A percentile compares a stretch with the other conserved stretches of the same genome.
Evolutionary conservation across 2,797 vertebrate species (phyloP).

Genomic region (Artibeus jamaicensis): DNA sequence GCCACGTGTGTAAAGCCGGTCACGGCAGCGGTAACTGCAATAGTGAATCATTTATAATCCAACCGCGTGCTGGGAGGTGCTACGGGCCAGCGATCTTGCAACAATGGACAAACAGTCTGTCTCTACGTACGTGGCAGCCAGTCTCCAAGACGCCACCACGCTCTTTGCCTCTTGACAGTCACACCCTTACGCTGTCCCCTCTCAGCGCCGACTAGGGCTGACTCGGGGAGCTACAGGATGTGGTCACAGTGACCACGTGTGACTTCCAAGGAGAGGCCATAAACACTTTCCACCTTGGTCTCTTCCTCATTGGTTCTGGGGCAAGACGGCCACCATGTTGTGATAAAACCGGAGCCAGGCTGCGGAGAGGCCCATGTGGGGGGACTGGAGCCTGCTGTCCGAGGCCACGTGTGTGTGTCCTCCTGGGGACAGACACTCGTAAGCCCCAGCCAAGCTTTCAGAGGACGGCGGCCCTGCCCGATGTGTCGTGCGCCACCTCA

Average conservation of each 20-base stretch:
- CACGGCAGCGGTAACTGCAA: accelerated
- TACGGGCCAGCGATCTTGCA: not conserved
- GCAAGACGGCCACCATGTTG: not conserved
- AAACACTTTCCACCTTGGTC: not conserved
- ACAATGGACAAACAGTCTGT: accelerated
- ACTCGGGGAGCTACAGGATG: not conserved
- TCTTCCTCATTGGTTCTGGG: not conserved
- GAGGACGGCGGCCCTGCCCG: not conserved
- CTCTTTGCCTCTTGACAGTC: not conserved
- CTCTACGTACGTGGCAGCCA: not conserved
- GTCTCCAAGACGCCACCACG: not conserved
- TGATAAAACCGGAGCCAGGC: not conserved
- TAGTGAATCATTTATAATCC: not conserved
- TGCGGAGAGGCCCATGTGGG: accelerated
- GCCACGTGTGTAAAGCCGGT: accelerated
- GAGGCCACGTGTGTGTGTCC: accelerated
- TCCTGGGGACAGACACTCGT: not conserved
- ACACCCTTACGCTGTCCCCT: not conserved
- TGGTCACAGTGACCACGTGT: not conserved
- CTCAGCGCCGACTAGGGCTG: not conserved
- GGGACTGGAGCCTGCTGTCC: not conserved
- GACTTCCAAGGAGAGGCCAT: not conserved
- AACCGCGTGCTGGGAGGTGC: no score
- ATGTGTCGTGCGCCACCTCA: not conserved
- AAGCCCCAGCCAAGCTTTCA: not conserved